phyloP scores from a whole-genome alignment of 1,140 invertebrate species.

The Tetraneura akinire region DNA sequence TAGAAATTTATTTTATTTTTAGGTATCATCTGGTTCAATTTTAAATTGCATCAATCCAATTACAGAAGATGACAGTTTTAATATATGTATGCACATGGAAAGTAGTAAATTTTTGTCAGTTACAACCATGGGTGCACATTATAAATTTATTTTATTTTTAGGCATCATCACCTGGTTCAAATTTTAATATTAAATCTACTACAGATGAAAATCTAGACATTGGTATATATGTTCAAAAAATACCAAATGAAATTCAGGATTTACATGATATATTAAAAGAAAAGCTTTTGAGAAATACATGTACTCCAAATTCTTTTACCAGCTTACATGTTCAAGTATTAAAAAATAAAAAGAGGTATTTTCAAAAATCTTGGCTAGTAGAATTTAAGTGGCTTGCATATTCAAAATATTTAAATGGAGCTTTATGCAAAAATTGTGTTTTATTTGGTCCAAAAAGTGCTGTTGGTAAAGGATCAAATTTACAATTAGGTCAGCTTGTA shows the following conservation, averaged over 20 bases:
- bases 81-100: too few species aligned
- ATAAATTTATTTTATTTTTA: too few species aligned
- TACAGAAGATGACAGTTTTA: too few species aligned
- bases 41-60: too few species aligned
- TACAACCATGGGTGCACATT: too few species aligned
- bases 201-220: background rate
- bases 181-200: too few species aligned
- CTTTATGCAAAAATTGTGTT: constrained; percentile 17
- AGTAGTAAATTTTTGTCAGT: too few species aligned
- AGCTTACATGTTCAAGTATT: background rate
- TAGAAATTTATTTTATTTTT: too few species aligned
- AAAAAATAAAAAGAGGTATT: background rate
- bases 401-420: constrained; percentile 23
- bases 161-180: too few species aligned
- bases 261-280: background rate
- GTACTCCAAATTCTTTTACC: background rate
- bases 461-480: background rate
- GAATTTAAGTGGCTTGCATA: constrained; percentile 6
- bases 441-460: background rate
- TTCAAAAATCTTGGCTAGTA: constrained; percentile 16
- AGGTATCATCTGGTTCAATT: too few species aligned
- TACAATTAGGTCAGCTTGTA: background rate
- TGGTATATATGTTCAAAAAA: background rate
- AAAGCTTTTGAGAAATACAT: background rate
- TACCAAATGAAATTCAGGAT: background rate